Conservation (phyloP, 1,140 invertebrate genomes). For the Araneus ventricosus region DNA sequence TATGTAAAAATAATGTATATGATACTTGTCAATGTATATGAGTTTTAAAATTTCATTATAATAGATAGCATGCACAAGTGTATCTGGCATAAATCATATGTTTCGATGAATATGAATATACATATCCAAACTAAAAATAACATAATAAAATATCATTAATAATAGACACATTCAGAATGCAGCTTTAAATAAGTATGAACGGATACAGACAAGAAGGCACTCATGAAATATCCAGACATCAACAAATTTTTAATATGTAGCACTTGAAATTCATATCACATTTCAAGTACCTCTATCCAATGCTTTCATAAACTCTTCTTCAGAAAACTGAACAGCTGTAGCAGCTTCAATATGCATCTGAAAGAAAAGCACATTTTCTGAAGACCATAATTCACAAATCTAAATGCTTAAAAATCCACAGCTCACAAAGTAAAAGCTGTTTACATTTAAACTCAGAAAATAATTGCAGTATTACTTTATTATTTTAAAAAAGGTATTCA, state of each 20-base stretch:
- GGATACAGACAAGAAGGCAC: conserved; percentile 67
- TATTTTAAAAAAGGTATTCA: too few relatives aligned
- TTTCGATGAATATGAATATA: neutral
- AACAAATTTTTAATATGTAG: conserved; percentile 21
- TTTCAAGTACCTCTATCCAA: conserved; percentile 67
- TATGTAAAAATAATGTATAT: neutral
- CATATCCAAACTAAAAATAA: neutral
- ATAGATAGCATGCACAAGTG: neutral
- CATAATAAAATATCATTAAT: neutral
- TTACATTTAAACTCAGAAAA: too few relatives aligned
- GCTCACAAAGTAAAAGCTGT: too few relatives aligned
- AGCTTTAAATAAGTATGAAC: conserved; percentile 37
- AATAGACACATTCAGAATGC: neutral
- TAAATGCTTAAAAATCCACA: too few relatives aligned
- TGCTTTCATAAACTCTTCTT: conserved; percentile 75
- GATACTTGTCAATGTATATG: neutral
- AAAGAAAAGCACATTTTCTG: conserved; percentile 63
- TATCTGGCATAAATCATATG: neutral
- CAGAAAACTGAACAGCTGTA: conserved; percentile 80
- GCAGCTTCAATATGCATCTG: conserved; percentile 82
- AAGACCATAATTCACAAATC: too few relatives aligned
- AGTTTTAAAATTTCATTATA: neutral
- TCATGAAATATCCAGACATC: conserved; percentile 44
- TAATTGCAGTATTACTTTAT: too few relatives aligned
- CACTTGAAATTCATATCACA: neutral